Conservation (phyloP, 2,797 vertebrate genomes). For the Delichon dasypus region DNA sequence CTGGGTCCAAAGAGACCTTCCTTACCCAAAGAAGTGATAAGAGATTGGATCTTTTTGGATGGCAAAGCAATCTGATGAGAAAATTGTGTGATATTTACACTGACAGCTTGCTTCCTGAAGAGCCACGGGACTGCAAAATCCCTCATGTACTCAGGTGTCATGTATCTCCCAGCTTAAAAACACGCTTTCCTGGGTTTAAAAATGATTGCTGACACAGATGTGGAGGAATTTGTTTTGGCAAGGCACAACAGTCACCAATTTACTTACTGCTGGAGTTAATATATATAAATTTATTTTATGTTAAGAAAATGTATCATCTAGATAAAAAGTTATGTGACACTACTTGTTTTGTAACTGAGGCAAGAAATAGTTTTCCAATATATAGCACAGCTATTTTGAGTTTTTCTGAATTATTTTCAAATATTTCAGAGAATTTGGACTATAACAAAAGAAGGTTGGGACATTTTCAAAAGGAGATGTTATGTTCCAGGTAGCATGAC, state of each 20-base stretch:
- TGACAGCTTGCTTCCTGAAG: neutral
- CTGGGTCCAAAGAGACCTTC: neutral
- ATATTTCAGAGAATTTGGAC: neutral
- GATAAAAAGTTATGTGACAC: neutral
- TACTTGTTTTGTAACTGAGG: neutral
- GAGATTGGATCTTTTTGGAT: neutral
- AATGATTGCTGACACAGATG: neutral
- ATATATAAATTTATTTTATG: neutral
- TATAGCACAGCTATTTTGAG: neutral
- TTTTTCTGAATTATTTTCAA: neutral
- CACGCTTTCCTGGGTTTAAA: neutral
- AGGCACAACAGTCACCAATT: neutral
- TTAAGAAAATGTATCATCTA: neutral
- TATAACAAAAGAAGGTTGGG: neutral
- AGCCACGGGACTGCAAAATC: neutral
- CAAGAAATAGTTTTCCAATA: neutral
- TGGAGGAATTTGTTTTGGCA: neutral
- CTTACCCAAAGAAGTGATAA: neutral
- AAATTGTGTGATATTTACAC: neutral
- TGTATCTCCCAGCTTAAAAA: neutral
- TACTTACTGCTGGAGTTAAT: neutral
- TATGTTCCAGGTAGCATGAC: neutral
- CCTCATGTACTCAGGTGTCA: neutral
- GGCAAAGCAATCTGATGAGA: neutral
- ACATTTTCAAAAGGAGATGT: neutral